Evolutionary conservation across 2,888 invertebrate genomes (phyloP).

Genomic region (Dicycla oo): DNA sequence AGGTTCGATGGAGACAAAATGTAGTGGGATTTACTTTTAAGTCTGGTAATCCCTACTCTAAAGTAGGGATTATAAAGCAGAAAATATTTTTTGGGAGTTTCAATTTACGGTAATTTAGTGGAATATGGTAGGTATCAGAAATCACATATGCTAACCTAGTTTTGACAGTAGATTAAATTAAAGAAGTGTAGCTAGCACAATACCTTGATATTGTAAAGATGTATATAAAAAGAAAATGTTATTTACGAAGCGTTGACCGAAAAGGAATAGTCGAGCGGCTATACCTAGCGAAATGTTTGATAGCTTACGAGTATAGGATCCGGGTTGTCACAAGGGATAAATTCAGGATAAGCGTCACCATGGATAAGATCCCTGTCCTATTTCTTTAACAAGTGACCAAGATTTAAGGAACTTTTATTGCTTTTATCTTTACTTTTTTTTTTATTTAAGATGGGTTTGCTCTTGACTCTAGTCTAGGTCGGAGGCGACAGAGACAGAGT

Average conservation of each 20-base stretch:
- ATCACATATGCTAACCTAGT: not conserved
- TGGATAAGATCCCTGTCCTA: slow-evolving; percentile 1
- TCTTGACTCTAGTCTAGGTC: too few relatives aligned
- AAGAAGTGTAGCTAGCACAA: not conserved
- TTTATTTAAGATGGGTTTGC: too few relatives aligned
- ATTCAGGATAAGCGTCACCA: slow-evolving; percentile 21
- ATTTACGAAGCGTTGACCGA: slow-evolving; percentile 20
- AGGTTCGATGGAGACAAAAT: slow-evolving; percentile 14
- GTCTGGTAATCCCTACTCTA: too few relatives aligned
- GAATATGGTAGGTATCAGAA: not conserved
- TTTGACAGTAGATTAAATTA: not conserved
- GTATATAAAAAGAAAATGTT: slow-evolving; percentile 7
- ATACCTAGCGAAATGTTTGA: slow-evolving; percentile 20
- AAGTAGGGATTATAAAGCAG: not conserved
- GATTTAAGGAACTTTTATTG: not conserved
- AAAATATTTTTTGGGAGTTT: not conserved
- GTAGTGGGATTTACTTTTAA: not conserved
- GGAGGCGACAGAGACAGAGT: too few relatives aligned
- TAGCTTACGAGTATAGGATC: slow-evolving; percentile 43
- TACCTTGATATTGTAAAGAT: not conserved
- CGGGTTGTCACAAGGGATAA: slow-evolving; percentile 21
- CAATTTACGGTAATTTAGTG: not conserved
- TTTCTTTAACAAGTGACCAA: not conserved
- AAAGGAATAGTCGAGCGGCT: slow-evolving; percentile 2
- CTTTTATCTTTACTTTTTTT: slow-evolving; percentile 1